Evolutionary conservation across 2,888 invertebrate species (phyloP).

Genomic region (Dendrolimus houi): DNA sequence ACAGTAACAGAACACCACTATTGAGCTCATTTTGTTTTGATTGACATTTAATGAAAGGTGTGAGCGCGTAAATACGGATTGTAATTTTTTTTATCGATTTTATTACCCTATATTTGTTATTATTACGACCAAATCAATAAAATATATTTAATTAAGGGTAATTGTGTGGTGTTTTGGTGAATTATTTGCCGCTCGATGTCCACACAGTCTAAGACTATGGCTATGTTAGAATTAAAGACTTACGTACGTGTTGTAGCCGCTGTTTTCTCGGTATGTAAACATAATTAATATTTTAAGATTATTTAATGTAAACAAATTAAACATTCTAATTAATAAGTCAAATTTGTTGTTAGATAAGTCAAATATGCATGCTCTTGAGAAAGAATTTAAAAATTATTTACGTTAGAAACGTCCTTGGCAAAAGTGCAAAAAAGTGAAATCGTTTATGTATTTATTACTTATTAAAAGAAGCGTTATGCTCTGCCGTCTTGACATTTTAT

Average conservation of each 20-base stretch:
- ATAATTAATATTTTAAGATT: background rate
- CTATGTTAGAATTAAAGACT: slow-evolving; percentile 52
- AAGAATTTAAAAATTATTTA: background rate
- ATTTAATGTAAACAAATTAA: background rate
- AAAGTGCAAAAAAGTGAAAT: background rate
- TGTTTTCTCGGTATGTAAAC: slow-evolving; percentile 59
- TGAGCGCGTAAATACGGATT: slow-evolving; percentile 36
- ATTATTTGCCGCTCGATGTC: slow-evolving; percentile 36
- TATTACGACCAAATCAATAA: background rate
- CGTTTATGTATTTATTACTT: slow-evolving; percentile 2
- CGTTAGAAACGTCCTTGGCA: background rate
- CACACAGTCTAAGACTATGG: slow-evolving; percentile 56
- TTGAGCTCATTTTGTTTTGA: too few species aligned
- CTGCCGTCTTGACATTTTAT: background rate
- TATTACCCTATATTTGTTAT: slow-evolving; percentile 1
- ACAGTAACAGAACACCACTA: too few species aligned
- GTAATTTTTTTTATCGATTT: slow-evolving; percentile 22
- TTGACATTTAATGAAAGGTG: slow-evolving; percentile 2
- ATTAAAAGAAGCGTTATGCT: background rate
- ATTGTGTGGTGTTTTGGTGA: background rate
- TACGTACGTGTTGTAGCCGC: slow-evolving; percentile 58
- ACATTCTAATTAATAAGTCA: background rate
- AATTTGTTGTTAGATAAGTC: background rate
- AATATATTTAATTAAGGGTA: background rate
- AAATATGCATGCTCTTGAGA: background rate